These are phyloP conservation scores for Hypothenemus hampei DNA, from an alignment of 1,140 invertebrate genomes.

Conservation along the genomic window DNA sequence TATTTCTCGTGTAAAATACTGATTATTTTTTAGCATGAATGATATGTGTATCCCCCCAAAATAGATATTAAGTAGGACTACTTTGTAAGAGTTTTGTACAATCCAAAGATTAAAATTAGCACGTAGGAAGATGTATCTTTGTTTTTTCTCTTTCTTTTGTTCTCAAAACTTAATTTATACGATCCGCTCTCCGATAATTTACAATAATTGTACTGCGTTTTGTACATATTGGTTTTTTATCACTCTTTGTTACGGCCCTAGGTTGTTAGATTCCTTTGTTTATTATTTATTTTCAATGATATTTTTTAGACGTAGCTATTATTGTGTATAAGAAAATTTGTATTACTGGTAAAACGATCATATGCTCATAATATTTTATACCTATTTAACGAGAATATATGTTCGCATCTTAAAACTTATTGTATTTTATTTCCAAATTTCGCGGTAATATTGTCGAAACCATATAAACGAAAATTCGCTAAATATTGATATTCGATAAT, in stretches of 20 bases:
- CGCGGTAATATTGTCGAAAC: too few species aligned
- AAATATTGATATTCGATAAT: too few species aligned
- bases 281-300: constrained; percentile 25
- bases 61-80: constrained; percentile 21
- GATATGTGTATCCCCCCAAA: constrained; percentile 29
- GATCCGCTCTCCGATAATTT: not conserved
- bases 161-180: constrained; percentile 13
- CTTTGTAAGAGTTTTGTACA: constrained; percentile 43
- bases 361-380: constrained; percentile 28
- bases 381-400: constrained; percentile 26
- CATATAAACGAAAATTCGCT: not conserved
- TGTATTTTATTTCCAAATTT: not conserved
- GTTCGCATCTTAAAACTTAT: constrained; percentile 11
- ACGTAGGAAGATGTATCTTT: constrained; percentile 5
- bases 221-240: constrained; percentile 23
- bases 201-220: constrained; percentile 5
- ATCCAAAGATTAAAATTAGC: constrained; percentile 41
- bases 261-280: constrained; percentile 11
- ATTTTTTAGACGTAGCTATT: constrained; percentile 21
- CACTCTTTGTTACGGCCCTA: constrained; percentile 18
- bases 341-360: constrained; percentile 17
- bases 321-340: constrained; percentile 23
- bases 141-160: not conserved
- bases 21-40: constrained; percentile 30
- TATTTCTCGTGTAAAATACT: constrained; percentile 21